phyloP scores from a whole-genome alignment of 2,113 vertebrate species.

The Mungos mungo region DNA sequence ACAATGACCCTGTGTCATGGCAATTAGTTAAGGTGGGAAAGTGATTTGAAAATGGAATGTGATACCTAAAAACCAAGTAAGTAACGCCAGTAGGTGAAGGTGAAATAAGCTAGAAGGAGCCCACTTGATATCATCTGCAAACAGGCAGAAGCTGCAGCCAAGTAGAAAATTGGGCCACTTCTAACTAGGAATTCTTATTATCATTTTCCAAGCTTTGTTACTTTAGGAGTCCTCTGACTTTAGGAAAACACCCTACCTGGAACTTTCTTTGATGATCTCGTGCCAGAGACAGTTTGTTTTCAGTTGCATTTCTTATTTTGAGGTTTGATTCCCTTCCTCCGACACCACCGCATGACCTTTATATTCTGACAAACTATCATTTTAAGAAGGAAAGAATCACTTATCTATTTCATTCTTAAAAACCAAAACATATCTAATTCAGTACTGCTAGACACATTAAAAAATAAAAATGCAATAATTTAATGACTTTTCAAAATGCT shows the following conservation, averaged over 20 bases:
- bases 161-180: neutral
- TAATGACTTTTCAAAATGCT: neutral
- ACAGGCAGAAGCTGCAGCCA: neutral
- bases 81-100: neutral
- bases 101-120: neutral
- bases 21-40: conserved; percentile 29
- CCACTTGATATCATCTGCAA: neutral
- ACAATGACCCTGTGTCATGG: neutral
- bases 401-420: neutral
- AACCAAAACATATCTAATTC: neutral
- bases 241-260: neutral
- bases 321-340: neutral
- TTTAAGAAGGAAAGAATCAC: conserved; percentile 32
- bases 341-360: neutral
- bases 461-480: neutral
- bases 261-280: conserved; percentile 23
- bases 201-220: conserved; percentile 11
- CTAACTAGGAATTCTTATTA: neutral
- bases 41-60: conserved; percentile 47
- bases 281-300: neutral
- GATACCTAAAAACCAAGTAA: neutral
- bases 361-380: neutral
- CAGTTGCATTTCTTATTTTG: neutral
- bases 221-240: neutral
- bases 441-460: neutral